Percentiles rank a stretch among this genome's conserved stretches.
These are phyloP conservation scores for Stramonita haemastoma DNA, from an alignment of 2,888 invertebrate genomes.

Conservation along the genomic window DNA sequence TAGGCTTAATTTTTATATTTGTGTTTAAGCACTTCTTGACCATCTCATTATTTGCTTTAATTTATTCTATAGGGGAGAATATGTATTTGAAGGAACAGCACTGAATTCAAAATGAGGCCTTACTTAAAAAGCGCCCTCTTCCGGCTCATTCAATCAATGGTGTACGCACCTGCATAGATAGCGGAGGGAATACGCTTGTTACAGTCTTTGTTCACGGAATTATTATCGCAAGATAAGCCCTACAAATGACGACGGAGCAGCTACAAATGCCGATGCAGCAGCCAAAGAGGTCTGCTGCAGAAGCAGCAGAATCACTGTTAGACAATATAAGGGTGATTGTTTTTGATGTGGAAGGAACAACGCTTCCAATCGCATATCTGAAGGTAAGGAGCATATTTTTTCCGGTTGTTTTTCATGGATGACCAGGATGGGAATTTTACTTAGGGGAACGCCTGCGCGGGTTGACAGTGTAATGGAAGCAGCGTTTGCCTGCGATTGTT, in stretches of 20 bases:
- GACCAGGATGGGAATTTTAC: conserved; percentile 17
- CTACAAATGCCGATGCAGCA: conserved; percentile 48
- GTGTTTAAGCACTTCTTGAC: not conserved
- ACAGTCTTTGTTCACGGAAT: conserved; percentile 30
- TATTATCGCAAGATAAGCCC: not conserved
- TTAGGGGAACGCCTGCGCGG: not conserved
- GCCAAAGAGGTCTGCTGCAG: conserved; percentile 70
- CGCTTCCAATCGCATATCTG: conserved; percentile 90
- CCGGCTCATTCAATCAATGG: conserved; percentile 50
- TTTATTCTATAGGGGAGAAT: not conserved
- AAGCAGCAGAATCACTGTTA: conserved; percentile 67
- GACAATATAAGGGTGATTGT: conserved; percentile 78
- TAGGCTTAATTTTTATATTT: not conserved
- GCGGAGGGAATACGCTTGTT: conserved; percentile 1
- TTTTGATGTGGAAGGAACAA: conserved; percentile 93
- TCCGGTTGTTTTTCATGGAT: not conserved
- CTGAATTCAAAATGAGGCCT: conserved; percentile 22
- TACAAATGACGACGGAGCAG: conserved; percentile 49
- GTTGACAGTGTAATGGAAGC: not conserved
- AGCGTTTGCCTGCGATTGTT: not conserved
- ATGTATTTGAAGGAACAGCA: conserved; percentile 3
- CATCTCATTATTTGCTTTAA: not conserved
- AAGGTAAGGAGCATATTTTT: conserved; percentile 78
- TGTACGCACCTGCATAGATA: conserved; percentile 50
- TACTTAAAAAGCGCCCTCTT: conserved; percentile 48